These are phyloP conservation scores for Neomorphus geoffroyi DNA, from an alignment of 2,797 vertebrate genomes.

Conservation along the genomic window DNA sequence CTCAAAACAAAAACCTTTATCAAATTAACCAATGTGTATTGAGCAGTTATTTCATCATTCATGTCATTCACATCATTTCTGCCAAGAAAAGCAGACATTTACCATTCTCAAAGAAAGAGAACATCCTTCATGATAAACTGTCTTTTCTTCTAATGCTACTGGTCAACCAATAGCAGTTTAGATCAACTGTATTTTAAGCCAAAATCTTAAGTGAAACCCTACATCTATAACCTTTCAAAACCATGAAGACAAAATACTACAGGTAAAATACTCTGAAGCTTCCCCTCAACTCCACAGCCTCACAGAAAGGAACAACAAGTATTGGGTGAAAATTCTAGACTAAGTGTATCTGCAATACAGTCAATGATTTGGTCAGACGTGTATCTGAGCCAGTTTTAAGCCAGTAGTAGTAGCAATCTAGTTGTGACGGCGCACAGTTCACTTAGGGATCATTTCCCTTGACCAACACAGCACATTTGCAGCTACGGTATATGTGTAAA, in stretches of 20 bases:
- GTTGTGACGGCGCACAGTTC: background rate
- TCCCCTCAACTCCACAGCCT: accelerated
- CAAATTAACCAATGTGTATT: background rate
- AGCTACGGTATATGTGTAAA: background rate
- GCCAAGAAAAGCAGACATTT: background rate
- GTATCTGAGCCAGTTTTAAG: background rate
- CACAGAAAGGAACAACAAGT: background rate
- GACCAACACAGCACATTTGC: background rate
- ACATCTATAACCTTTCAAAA: background rate
- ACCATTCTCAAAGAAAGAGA: background rate
- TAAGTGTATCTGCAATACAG: background rate
- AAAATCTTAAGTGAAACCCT: background rate
- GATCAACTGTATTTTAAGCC: background rate
- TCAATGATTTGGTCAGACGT: background rate
- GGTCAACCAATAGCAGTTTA: background rate
- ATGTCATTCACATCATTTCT: background rate
- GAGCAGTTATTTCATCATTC: background rate
- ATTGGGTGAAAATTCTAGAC: background rate
- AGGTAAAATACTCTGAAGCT: background rate
- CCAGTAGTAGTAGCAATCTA: background rate
- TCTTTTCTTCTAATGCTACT: background rate
- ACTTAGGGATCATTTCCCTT: background rate
- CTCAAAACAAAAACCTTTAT: background rate
- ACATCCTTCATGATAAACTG: background rate
- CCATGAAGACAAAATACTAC: background rate